Evolutionary conservation across 2,113 vertebrate species (phyloP).

Genomic region (Oncorhynchus gorbuscha): DNA sequence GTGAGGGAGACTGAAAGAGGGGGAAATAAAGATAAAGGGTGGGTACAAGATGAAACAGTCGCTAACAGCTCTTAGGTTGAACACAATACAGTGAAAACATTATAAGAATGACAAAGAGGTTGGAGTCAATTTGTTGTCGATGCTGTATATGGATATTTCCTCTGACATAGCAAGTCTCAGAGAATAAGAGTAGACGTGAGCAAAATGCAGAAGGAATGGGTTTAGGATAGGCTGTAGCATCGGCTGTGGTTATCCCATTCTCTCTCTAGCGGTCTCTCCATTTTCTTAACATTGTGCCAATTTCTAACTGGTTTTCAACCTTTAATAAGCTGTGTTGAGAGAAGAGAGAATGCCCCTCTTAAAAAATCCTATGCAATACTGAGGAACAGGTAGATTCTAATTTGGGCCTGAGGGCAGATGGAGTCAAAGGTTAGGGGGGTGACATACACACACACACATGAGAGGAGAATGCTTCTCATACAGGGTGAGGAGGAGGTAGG

Average conservation of each 20-base stretch:
- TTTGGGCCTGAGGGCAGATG: not conserved
- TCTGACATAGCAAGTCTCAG: not conserved
- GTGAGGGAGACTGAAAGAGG: too few relatives aligned
- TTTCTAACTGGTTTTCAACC: too few relatives aligned
- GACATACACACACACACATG: not conserved
- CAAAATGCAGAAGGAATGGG: too few relatives aligned
- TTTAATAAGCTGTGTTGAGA: not conserved
- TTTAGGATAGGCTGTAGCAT: too few relatives aligned
- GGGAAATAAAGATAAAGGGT: too few relatives aligned
- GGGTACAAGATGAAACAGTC: not conserved
- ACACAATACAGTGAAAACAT: not conserved
- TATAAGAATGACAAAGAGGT: not conserved
- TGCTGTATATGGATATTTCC: not conserved
- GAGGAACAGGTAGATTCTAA: not conserved
- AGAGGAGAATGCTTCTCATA: not conserved
- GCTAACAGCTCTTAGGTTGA: not conserved
- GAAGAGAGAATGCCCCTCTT: not conserved
- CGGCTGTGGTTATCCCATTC: too few relatives aligned
- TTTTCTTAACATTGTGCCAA: too few relatives aligned
- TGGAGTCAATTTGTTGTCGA: too few relatives aligned
- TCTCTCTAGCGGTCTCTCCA: too few relatives aligned
- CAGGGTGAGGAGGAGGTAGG: not conserved
- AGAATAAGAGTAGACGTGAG: not conserved
- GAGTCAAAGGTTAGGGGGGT: slow-evolving; percentile 22
- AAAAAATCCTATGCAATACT: not conserved